A percentile compares a stretch with the other conserved stretches of the same genome.
Evolutionary conservation across 2,797 vertebrate genomes (phyloP).

Genomic region (Acanthornis magna): DNA sequence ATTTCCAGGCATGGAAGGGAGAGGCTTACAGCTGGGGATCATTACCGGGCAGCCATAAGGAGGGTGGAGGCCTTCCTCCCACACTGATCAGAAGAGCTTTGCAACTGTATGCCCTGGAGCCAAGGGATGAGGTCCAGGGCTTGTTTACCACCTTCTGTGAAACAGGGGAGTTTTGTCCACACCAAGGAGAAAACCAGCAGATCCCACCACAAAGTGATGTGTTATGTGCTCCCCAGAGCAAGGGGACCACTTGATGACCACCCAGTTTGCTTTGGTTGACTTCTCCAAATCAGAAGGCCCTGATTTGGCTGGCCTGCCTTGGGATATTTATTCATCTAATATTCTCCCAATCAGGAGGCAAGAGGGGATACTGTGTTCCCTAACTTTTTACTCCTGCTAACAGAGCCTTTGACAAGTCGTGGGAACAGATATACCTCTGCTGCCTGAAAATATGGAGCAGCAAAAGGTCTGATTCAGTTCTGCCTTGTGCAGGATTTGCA

Average conservation of each 20-base stretch:
- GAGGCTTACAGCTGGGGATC: conserved; percentile 59
- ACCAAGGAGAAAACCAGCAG: neutral
- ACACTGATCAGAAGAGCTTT: conserved; percentile 51
- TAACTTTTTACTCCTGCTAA: neutral
- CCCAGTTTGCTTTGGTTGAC: neutral
- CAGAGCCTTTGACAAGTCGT: neutral
- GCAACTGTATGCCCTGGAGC: conserved; percentile 51
- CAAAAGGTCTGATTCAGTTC: neutral
- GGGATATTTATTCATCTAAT: neutral
- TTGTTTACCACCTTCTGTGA: conserved; percentile 37
- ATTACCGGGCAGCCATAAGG: conserved; percentile 44
- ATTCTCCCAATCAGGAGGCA: neutral
- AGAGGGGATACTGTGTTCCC: neutral
- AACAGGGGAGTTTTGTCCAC: neutral
- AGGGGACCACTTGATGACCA: neutral
- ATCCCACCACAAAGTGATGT: neutral
- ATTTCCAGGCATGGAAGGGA: conserved; percentile 51
- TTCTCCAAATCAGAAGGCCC: neutral
- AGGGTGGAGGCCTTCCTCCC: conserved; percentile 62
- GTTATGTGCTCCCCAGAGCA: neutral
- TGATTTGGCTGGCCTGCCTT: neutral
- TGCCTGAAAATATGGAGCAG: neutral
- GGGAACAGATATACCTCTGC: neutral
- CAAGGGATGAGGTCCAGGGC: conserved; percentile 43
- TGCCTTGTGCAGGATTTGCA: neutral